Conservation (phyloP, 1,140 invertebrate genomes). For the Drosophila tropicalis region DNA sequence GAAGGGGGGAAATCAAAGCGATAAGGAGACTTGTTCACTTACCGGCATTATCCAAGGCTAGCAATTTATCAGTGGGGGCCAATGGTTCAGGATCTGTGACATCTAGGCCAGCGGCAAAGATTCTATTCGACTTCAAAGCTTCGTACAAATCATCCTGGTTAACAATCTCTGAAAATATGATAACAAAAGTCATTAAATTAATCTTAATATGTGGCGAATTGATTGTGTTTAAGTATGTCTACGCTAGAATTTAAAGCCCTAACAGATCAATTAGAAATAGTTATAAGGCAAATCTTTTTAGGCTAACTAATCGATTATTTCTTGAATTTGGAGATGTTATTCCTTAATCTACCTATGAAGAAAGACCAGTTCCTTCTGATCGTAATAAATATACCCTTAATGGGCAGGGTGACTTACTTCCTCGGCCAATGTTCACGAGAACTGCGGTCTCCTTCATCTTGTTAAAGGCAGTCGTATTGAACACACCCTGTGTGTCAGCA, state of each 20-base stretch:
- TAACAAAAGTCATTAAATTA: conserved; percentile 64
- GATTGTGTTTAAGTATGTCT: no score
- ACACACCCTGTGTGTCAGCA: conserved; percentile 89
- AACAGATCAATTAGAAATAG: no score
- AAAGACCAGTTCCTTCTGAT: no score
- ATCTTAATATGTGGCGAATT: conserved; percentile 55
- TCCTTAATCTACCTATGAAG: no score
- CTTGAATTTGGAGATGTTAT: no score
- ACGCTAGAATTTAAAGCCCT: no score
- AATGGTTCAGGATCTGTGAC: conserved; percentile 96
- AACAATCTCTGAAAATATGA: conserved; percentile 87
- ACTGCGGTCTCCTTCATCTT: conserved; percentile 93
- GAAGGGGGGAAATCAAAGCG: conserved; percentile 11
- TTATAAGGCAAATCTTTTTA: no score
- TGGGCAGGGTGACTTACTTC: conserved; percentile 84
- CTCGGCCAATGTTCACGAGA: conserved; percentile 92
- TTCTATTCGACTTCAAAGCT: conserved; percentile 89
- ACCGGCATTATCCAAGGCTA: conserved; percentile 92
- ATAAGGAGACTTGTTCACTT: conserved; percentile 73
- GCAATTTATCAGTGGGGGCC: conserved; percentile 90
- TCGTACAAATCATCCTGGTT: conserved; percentile 91
- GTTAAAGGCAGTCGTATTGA: conserved; percentile 89
- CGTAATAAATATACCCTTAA: no score
- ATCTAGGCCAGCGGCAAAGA: conserved; percentile 95
- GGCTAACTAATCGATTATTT: no score